Conservation (phyloP, 2,888 invertebrate species). For the Macrophya alboannulata region DNA sequence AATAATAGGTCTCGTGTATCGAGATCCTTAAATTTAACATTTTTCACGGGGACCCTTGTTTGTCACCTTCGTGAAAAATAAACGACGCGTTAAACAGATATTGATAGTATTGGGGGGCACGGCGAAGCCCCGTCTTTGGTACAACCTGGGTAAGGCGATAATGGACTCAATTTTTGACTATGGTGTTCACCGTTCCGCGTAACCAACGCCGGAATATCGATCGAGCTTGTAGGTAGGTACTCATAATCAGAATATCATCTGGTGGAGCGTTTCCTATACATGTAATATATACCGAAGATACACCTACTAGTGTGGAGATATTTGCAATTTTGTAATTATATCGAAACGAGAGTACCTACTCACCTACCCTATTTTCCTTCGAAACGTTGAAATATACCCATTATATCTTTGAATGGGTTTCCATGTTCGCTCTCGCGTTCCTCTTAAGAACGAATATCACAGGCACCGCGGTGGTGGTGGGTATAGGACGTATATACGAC, state of each 20-base stretch:
- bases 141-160: conserved; percentile 69
- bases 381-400: conserved; percentile 21
- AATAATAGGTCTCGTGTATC: conserved; percentile 42
- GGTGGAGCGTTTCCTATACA: not conserved
- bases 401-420: conserved; percentile 8
- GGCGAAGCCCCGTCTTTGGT: not conserved
- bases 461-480: not conserved
- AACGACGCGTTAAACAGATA: conserved; percentile 73
- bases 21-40: conserved; percentile 65
- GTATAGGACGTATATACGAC: not conserved
- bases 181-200: conserved; percentile 38
- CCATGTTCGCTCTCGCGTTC: conserved; percentile 1
- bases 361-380: not conserved
- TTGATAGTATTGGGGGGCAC: conserved; percentile 68
- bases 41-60: conserved; percentile 66
- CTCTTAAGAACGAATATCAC: conserved; percentile 7
- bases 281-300: not conserved
- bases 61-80: conserved; percentile 64
- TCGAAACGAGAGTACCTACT: not conserved
- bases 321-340: not conserved
- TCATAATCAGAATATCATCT: conserved; percentile 36
- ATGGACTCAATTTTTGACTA: conserved; percentile 71
- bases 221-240: conserved; percentile 27
- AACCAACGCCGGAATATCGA: conserved; percentile 41
- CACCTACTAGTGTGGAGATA: not conserved